Evolutionary conservation across 1,140 invertebrate genomes (phyloP).

Genomic region (Holotrichia oblita): DNA sequence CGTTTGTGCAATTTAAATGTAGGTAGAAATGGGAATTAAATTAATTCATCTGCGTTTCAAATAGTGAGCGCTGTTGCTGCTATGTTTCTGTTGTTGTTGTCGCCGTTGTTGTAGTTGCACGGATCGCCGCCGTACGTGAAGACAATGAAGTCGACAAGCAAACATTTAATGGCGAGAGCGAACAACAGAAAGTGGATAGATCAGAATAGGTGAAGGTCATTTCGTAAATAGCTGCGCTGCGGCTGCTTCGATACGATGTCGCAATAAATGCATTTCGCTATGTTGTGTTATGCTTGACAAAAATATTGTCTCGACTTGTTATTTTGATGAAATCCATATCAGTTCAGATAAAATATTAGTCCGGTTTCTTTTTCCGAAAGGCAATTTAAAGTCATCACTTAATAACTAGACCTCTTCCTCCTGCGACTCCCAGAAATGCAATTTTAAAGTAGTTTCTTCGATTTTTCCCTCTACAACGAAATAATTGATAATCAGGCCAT

Average conservation of each 20-base stretch:
- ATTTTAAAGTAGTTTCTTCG: too few species aligned
- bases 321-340: too few species aligned
- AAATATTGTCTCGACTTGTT: too few species aligned
- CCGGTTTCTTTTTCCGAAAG: too few species aligned
- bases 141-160: not conserved
- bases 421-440: too few species aligned
- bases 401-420: too few species aligned
- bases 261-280: constrained; percentile 12
- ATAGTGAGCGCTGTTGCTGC: not conserved
- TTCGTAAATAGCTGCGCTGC: not conserved
- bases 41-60: not conserved
- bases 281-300: too few species aligned
- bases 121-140: not conserved
- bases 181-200: not conserved
- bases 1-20: not conserved
- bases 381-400: too few species aligned
- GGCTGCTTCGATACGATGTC: not conserved
- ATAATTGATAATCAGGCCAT: too few species aligned
- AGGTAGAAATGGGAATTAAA: not conserved
- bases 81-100: too few species aligned
- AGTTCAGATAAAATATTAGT: too few species aligned
- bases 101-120: not conserved
- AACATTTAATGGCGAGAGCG: not conserved
- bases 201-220: constrained; percentile 12
- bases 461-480: too few species aligned